These are phyloP conservation scores for Colius striatus DNA, from an alignment of 2,113 vertebrate genomes.

Conservation along the genomic window DNA sequence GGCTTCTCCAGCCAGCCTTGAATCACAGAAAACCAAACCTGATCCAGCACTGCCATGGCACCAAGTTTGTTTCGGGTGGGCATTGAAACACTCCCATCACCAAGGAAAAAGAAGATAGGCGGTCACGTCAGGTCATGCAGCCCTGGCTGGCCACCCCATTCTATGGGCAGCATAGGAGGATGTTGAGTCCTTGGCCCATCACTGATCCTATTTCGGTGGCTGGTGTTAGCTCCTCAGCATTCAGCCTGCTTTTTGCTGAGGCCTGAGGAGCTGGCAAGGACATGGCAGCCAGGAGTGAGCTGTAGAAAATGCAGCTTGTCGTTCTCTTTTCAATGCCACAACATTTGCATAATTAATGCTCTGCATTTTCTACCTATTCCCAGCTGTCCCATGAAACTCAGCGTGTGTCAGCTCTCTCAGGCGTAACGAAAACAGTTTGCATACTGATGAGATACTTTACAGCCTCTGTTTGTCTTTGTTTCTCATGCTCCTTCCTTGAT, in stretches of 20 bases:
- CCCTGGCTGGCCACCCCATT: background rate
- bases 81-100: background rate
- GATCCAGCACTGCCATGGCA: rapidly evolving
- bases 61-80: background rate
- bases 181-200: rapidly evolving
- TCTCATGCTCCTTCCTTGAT: background rate
- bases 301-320: background rate
- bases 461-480: background rate
- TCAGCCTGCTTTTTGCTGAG: background rate
- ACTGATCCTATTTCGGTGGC: background rate
- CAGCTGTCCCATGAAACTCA: background rate
- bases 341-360: background rate
- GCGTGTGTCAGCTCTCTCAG: background rate
- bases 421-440: background rate
- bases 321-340: background rate
- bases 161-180: background rate
- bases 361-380: background rate
- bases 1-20: background rate
- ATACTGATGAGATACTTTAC: background rate
- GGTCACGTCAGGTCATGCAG: background rate
- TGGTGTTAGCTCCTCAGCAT: background rate
- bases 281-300: background rate
- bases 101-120: background rate
- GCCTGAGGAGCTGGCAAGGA: rapidly evolving
- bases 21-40: background rate